These are phyloP conservation scores for Ephialtes manifestator DNA, from an alignment of 2,888 invertebrate genomes.

Conservation along the genomic window DNA sequence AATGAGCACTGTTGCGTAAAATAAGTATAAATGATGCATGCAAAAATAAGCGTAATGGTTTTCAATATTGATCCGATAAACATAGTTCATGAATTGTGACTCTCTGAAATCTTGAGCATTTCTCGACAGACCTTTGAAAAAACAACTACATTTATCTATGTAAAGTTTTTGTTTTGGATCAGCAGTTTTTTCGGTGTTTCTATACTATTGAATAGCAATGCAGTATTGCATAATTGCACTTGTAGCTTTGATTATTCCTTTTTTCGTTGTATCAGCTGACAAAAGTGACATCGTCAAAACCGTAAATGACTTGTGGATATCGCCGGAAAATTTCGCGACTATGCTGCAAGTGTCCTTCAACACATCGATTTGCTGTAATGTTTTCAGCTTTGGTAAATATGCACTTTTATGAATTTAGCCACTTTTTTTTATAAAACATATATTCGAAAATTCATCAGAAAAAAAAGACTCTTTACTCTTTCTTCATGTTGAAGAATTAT, in stretches of 20 bases:
- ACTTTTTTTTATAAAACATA: conserved; percentile 1
- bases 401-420: too few relatives aligned
- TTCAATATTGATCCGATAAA: neutral
- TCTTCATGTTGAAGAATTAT: too few relatives aligned
- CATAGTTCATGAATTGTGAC: neutral
- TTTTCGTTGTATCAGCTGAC: conserved; percentile 29
- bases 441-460: too few relatives aligned
- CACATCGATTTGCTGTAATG: conserved; percentile 74
- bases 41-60: neutral
- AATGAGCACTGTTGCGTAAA: neutral
- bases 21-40: neutral
- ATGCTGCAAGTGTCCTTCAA: conserved; percentile 72
- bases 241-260: neutral
- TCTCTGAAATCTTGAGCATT: neutral
- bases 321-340: conserved; percentile 66
- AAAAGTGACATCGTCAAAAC: conserved; percentile 53
- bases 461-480: too few relatives aligned
- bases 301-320: conserved; percentile 71
- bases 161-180: neutral
- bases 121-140: neutral
- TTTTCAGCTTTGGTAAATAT: conserved; percentile 71
- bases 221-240: neutral
- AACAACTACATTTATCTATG: neutral
- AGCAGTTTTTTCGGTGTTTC: neutral
- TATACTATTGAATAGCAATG: neutral